Conservation (phyloP, 2,797 vertebrate species). For the Gila robusta region DNA sequence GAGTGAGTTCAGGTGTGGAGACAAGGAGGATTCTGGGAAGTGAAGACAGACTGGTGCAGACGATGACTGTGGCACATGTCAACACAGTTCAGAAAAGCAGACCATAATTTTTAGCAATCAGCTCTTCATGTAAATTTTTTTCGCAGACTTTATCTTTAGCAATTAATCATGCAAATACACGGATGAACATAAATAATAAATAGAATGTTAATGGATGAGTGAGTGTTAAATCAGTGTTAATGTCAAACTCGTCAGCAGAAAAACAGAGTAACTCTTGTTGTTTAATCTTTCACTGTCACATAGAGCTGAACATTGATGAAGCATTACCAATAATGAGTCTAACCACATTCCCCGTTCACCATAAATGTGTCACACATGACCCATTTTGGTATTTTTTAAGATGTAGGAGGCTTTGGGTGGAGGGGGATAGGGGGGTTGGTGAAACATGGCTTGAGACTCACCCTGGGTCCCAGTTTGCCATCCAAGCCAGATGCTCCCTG, state of each 20-base stretch:
- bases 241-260: slow-evolving; percentile 72
- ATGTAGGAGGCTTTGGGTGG: slow-evolving; percentile 58
- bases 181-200: slow-evolving; percentile 64
- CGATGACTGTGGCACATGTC: not conserved
- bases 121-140: not conserved
- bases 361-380: slow-evolving; percentile 22
- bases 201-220: slow-evolving; percentile 80
- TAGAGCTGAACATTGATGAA: not conserved
- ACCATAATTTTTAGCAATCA: not conserved
- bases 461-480: slow-evolving; percentile 98
- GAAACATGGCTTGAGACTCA: slow-evolving; percentile 89
- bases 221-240: slow-evolving; percentile 81
- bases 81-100: not conserved
- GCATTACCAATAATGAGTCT: not conserved
- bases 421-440: slow-evolving; percentile 38
- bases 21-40: too few species aligned
- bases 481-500: slow-evolving; percentile 99
- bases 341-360: slow-evolving; percentile 24
- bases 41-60: too few species aligned
- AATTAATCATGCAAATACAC: slow-evolving; percentile 70
- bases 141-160: not conserved
- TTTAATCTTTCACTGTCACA: slow-evolving; percentile 34
- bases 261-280: slow-evolving; percentile 65
- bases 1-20: too few species aligned
- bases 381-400: slow-evolving; percentile 19